A percentile compares a stretch with the other conserved stretches of the same genome.
These are phyloP conservation scores for Apoda limacodes DNA, from an alignment of 2,888 invertebrate genomes.

Conservation along the genomic window DNA sequence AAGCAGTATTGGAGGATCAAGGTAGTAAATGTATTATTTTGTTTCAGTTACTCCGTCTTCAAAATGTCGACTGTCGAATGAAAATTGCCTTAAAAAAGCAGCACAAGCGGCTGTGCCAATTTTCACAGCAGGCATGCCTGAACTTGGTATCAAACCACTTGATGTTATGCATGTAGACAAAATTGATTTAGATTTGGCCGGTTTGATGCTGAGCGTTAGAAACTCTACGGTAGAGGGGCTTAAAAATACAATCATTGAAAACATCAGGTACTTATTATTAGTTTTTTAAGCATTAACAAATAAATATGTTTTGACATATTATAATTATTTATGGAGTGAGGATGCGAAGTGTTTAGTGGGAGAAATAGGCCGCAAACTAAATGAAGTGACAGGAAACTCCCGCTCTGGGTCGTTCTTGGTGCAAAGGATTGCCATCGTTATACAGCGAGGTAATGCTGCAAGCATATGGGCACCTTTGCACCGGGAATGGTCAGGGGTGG, in stretches of 20 bases:
- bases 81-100: slow-evolving; percentile 28
- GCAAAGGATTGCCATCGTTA: no score
- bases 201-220: slow-evolving; percentile 33
- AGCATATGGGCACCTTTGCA: no score
- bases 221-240: slow-evolving; percentile 33
- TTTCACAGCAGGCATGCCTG: slow-evolving; percentile 34
- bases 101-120: slow-evolving; percentile 25
- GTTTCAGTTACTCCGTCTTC: slow-evolving; percentile 34
- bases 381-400: no score
- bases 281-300: neutral
- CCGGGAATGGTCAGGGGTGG: no score
- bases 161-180: slow-evolving; percentile 36
- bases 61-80: slow-evolving; percentile 35
- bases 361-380: no score
- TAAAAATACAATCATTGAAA: slow-evolving; percentile 29
- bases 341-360: no score
- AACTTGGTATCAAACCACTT: slow-evolving; percentile 30
- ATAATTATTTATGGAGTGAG: no score
- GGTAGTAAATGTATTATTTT: no score
- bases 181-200: slow-evolving; percentile 38
- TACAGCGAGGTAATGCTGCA: no score
- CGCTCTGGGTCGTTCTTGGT: no score
- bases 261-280: slow-evolving; percentile 27
- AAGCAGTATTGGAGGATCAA: no score
- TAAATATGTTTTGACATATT: no score